Percentiles rank a stretch among this genome's conserved stretches.
phyloP scores from a whole-genome alignment of 2,113 vertebrate species.

The Pelusios castaneus region DNA sequence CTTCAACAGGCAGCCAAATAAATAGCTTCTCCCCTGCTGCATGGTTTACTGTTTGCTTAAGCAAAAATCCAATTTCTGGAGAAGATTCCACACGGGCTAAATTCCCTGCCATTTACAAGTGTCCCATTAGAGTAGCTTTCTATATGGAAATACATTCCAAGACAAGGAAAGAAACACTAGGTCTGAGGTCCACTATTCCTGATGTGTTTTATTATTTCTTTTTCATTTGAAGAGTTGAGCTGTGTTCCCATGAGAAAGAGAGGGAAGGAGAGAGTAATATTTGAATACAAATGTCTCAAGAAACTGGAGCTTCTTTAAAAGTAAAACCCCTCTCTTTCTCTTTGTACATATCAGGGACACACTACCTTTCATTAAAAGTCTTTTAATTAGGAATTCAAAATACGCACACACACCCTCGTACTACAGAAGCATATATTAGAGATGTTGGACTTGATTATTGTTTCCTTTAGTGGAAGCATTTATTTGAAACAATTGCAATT shows the following conservation, averaged over 20 bases:
- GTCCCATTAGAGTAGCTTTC: slow-evolving; percentile 80
- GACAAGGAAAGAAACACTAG: slow-evolving; percentile 73
- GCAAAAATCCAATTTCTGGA: slow-evolving; percentile 86
- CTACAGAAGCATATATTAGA: slow-evolving; percentile 58
- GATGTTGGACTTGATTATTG: slow-evolving; percentile 53
- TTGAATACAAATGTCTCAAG: slow-evolving; percentile 79
- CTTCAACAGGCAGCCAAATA: slow-evolving; percentile 76
- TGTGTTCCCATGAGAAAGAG: slow-evolving; percentile 72
- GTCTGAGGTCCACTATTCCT: slow-evolving; percentile 75
- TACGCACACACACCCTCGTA: slow-evolving; percentile 44
- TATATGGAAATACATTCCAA: slow-evolving; percentile 83
- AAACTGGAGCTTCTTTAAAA: slow-evolving; percentile 73
- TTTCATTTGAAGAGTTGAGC: slow-evolving; percentile 75
- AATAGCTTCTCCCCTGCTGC: slow-evolving; percentile 78
- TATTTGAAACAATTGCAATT: slow-evolving; percentile 53
- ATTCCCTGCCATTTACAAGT: slow-evolving; percentile 81
- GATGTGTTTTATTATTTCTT: slow-evolving; percentile 81
- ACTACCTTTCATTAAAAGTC: slow-evolving; percentile 64
- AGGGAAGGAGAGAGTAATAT: slow-evolving; percentile 59
- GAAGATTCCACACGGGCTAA: slow-evolving; percentile 76
- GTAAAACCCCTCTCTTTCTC: slow-evolving; percentile 57
- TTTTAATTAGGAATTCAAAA: slow-evolving; percentile 74
- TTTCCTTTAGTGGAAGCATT: slow-evolving; percentile 41
- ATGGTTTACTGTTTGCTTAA: slow-evolving; percentile 80
- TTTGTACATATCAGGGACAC: slow-evolving; percentile 58